Percentiles rank a stretch among this genome's conserved stretches.
These are phyloP conservation scores for Myotis brandtii DNA, from an alignment of 2,113 vertebrate species.

Conservation along the genomic window DNA sequence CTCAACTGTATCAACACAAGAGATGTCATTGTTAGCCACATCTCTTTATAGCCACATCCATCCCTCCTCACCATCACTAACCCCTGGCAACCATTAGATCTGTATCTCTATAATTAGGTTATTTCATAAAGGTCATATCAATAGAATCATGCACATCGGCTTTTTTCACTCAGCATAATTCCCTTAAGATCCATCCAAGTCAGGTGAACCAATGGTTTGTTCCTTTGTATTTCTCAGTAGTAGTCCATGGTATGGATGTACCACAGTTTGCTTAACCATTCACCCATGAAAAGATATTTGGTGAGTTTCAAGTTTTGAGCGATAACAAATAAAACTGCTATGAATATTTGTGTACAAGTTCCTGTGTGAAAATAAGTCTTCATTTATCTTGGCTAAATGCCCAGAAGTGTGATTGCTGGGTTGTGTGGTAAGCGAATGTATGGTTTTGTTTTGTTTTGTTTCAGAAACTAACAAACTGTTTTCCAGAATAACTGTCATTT, in stretches of 20 bases:
- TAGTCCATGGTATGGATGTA: not conserved
- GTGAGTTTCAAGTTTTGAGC: conserved; percentile 55
- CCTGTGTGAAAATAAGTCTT: conserved; percentile 59
- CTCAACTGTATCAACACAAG: conserved; percentile 15
- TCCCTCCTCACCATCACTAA: not conserved
- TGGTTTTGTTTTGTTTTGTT: not conserved
- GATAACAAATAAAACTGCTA: conserved; percentile 55
- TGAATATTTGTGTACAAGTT: conserved; percentile 60
- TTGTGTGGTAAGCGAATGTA: not conserved
- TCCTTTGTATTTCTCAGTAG: conserved; percentile 8
- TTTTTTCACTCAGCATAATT: conserved; percentile 2
- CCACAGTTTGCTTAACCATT: conserved; percentile 5
- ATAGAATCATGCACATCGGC: not conserved
- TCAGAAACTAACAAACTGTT: not conserved
- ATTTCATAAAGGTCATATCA: conserved; percentile 37
- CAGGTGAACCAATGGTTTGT: not conserved
- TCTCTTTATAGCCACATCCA: not conserved
- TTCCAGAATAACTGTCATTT: conserved; percentile 24
- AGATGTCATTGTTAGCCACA: not conserved
- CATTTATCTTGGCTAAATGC: conserved; percentile 57
- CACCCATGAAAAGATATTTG: not conserved
- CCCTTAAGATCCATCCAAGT: conserved; percentile 7
- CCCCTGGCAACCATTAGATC: conserved; percentile 26
- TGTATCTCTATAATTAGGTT: conserved; percentile 53
- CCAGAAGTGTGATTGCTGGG: not conserved